Evolutionary conservation across 2,888 invertebrate genomes (phyloP).

Genomic region (Acronicta aceris): DNA sequence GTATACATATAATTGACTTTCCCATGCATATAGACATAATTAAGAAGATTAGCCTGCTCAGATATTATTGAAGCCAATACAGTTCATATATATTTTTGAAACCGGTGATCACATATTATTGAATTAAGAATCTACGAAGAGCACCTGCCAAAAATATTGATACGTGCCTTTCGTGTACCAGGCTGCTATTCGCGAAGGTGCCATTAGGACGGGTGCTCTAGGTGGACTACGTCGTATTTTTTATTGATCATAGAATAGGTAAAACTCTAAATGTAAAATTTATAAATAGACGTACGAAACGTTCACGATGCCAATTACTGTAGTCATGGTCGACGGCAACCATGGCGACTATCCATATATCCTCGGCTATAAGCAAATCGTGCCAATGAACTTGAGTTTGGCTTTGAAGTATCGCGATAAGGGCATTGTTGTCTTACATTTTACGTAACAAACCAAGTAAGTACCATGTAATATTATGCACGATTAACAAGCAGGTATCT

Average conservation of each 20-base stretch:
- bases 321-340: conserved; percentile 73
- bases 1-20: no score
- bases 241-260: conserved; percentile 6
- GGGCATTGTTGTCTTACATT: conserved; percentile 70
- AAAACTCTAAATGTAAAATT: conserved; percentile 21
- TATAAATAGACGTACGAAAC: conserved; percentile 56
- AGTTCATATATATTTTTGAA: no score
- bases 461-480: conserved; percentile 38
- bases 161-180: no score
- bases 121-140: no score
- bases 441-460: conserved; percentile 65
- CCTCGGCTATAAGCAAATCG: conserved; percentile 69
- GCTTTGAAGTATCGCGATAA: conserved; percentile 67
- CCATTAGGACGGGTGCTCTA: no score
- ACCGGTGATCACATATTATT: no score
- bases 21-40: no score
- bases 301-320: conserved; percentile 69
- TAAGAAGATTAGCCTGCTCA: no score
- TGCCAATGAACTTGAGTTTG: conserved; percentile 85
- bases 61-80: no score
- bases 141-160: no score
- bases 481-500: conserved; percentile 22
- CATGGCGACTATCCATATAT: conserved; percentile 70
- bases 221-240: no score
- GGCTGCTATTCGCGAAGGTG: no score